phyloP scores from a whole-genome alignment of 2,888 invertebrate species.

The Drosophila putrida region DNA sequence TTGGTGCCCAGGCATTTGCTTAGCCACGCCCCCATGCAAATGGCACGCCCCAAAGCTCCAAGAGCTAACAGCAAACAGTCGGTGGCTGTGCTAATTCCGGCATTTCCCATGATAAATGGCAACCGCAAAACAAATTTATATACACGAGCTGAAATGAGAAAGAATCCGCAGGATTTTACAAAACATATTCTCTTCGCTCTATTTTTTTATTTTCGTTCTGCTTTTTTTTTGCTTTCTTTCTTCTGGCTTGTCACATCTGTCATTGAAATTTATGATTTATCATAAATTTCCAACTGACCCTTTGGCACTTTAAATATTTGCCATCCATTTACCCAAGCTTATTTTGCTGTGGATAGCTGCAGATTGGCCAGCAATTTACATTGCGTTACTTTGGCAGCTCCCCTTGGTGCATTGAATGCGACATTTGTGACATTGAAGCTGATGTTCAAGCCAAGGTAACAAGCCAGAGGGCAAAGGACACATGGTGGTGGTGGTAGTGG shows the following conservation, averaged over 20 bases:
- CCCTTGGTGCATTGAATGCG: constrained; percentile 28
- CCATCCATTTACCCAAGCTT: constrained; percentile 35
- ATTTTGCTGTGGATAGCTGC: constrained; percentile 14
- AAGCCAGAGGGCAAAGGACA: neutral
- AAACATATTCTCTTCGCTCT: constrained; percentile 4
- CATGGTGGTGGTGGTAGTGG: no score
- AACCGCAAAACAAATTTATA: constrained; percentile 57
- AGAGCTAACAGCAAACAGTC: constrained; percentile 26
- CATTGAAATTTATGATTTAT: constrained; percentile 60
- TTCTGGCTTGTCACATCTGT: constrained; percentile 34
- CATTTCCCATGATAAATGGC: constrained; percentile 69
- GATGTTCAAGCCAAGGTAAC: constrained; percentile 51
- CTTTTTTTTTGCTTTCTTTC: constrained; percentile 1
- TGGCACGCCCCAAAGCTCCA: constrained; percentile 47
- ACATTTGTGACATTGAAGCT: constrained; percentile 48
- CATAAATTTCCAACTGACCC: constrained; percentile 56
- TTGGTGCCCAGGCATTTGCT: constrained; percentile 53
- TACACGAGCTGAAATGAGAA: constrained; percentile 34
- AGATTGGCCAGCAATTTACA: constrained; percentile 27
- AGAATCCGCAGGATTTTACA: constrained; percentile 22
- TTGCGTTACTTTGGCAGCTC: constrained; percentile 1
- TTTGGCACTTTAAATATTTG: constrained; percentile 54
- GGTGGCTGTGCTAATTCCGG: constrained; percentile 56
- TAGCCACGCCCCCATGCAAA: constrained; percentile 47
- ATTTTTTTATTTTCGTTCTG: neutral